These are phyloP conservation scores for Platalea minor DNA, from an alignment of 2,797 vertebrate species.

Conservation along the genomic window DNA sequence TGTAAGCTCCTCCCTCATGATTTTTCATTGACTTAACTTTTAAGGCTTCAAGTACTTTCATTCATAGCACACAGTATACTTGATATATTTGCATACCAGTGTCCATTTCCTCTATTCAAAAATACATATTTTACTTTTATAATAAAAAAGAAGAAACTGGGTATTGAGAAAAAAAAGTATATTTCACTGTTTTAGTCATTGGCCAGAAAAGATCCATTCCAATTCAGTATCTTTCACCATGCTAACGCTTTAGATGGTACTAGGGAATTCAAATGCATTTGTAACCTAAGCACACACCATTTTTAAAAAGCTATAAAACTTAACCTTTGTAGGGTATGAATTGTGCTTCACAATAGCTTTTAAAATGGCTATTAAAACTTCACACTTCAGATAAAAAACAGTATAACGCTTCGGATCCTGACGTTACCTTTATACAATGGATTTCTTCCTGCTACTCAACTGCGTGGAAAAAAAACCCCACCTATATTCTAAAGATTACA, in stretches of 20 bases:
- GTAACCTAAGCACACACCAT: neutral
- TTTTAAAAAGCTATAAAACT: constrained; percentile 35
- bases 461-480: neutral
- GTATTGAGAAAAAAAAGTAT: neutral
- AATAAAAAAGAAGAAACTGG: neutral
- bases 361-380: constrained; percentile 23
- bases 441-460: neutral
- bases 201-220: neutral
- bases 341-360: constrained; percentile 14
- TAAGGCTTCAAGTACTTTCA: neutral
- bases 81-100: neutral
- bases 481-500: neutral
- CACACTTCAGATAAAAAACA: neutral
- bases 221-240: neutral
- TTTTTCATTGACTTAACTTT: neutral
- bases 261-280: neutral
- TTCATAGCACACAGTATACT: neutral
- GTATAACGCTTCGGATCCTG: neutral
- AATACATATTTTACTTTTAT: neutral
- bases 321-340: constrained; percentile 18
- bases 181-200: neutral
- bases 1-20: accelerated
- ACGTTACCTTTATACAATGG: neutral
- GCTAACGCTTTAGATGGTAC: neutral
- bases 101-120: neutral